Conservation (phyloP, 1,140 invertebrate genomes). For the Diorhabda carinulata region DNA sequence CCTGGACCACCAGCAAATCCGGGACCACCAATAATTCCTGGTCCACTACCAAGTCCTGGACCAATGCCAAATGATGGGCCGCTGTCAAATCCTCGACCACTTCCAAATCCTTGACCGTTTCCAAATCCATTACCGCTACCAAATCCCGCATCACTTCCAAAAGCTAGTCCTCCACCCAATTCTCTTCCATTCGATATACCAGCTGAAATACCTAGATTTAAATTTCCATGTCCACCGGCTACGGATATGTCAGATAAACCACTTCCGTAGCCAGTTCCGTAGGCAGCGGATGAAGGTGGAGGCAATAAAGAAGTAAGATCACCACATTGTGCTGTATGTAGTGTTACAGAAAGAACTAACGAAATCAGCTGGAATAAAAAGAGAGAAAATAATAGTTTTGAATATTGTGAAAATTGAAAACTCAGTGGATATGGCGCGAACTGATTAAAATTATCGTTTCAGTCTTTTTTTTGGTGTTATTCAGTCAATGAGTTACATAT, state of each 20-base stretch:
- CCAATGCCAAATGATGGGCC: neutral
- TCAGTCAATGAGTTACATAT: neutral
- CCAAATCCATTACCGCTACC: constrained; percentile 8
- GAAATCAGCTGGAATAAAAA: constrained; percentile 31
- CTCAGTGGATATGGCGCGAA: constrained; percentile 8
- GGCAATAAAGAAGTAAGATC: constrained; percentile 29
- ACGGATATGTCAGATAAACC: neutral
- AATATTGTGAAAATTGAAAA: constrained; percentile 1
- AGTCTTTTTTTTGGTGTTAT: neutral
- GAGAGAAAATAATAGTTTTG: constrained; percentile 20
- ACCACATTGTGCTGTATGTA: constrained; percentile 32
- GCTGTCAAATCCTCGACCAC: neutral
- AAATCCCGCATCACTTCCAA: neutral
- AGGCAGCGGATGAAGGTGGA: constrained; percentile 22
- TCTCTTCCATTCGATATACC: constrained; percentile 1
- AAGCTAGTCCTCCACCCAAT: constrained; percentile 18
- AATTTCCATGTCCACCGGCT: neutral
- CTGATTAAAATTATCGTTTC: constrained; percentile 4
- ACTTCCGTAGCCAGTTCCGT: constrained; percentile 29
- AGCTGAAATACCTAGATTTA: neutral
- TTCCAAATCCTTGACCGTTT: constrained; percentile 1
- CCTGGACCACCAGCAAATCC: too few relatives aligned
- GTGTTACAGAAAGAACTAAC: constrained; percentile 26
- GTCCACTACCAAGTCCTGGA: neutral
- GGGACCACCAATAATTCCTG: neutral